Conservation (phyloP, 2,113 vertebrate genomes). For the Scopus umbretta region DNA sequence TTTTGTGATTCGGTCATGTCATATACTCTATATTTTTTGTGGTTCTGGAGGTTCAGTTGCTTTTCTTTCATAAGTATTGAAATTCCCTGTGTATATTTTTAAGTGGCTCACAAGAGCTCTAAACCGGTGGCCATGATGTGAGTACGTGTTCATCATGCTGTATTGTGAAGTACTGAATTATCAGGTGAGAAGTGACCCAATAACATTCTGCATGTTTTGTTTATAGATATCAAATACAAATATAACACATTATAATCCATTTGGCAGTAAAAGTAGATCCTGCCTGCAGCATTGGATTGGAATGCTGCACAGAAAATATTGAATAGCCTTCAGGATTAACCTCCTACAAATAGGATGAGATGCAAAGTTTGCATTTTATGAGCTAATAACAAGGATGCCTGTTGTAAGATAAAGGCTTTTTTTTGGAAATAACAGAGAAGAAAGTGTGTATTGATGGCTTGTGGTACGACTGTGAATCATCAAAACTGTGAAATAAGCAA, state of each 20-base stretch:
- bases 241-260: not conserved
- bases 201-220: not conserved
- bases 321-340: not conserved
- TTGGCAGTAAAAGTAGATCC: not conserved
- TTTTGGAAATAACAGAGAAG: not conserved
- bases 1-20: not conserved
- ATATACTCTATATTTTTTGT: not conserved
- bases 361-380: not conserved
- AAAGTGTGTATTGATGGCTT: not conserved
- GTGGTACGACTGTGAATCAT: not conserved
- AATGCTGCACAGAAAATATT: not conserved
- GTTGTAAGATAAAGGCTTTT: not conserved
- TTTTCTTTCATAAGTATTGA: not conserved
- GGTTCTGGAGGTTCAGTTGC: not conserved
- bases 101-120: not conserved
- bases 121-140: not conserved
- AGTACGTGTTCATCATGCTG: not conserved
- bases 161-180: not conserved
- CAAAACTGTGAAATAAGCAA: not conserved
- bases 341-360: not conserved
- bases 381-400: not conserved
- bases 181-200: not conserved
- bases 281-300: not conserved
- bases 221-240: not conserved
- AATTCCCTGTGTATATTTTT: not conserved